Conservation (phyloP, 2,797 vertebrate genomes). For the Caiman crocodilus region DNA sequence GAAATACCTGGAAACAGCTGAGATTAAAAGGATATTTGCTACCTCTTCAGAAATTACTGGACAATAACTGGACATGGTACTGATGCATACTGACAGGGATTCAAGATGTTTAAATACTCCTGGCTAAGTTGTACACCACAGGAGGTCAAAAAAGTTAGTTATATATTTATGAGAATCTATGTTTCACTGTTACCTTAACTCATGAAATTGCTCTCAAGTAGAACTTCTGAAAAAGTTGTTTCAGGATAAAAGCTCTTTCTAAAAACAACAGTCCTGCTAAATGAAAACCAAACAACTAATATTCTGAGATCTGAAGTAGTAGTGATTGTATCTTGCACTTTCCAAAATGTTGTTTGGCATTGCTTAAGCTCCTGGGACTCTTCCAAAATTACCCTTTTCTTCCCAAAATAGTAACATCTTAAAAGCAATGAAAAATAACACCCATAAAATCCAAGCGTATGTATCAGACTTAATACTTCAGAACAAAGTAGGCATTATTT, state of each 20-base stretch:
- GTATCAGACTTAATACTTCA: slow-evolving; percentile 59
- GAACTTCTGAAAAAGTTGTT: slow-evolving; percentile 51
- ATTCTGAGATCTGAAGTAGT: slow-evolving; percentile 22
- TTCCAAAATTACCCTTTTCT: slow-evolving; percentile 28
- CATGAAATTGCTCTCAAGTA: slow-evolving; percentile 67
- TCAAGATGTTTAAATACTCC: slow-evolving; percentile 71
- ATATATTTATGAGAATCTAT: slow-evolving; percentile 51
- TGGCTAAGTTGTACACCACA: slow-evolving; percentile 66
- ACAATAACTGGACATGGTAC: slow-evolving; percentile 70
- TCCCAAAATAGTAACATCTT: slow-evolving; percentile 28
- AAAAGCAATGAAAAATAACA: slow-evolving; percentile 45
- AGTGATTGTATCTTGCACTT: slow-evolving; percentile 25
- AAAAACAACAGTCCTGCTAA: too few species aligned
- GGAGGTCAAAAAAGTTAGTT: slow-evolving; percentile 68
- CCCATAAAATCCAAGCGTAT: slow-evolving; percentile 4
- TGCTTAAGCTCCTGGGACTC: slow-evolving; percentile 33
- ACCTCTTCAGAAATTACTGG: slow-evolving; percentile 67
- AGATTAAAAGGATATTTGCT: slow-evolving; percentile 66
- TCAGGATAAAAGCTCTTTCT: not conserved
- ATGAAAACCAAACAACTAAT: not conserved
- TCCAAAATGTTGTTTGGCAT: not conserved
- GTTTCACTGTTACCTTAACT: slow-evolving; percentile 68
- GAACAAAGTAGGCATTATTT: slow-evolving; percentile 39
- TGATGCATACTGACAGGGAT: slow-evolving; percentile 70
- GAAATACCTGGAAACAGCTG: slow-evolving; percentile 54